These are phyloP conservation scores for Drosophila subobscura DNA, from an alignment of 1,140 invertebrate species.

Conservation along the genomic window DNA sequence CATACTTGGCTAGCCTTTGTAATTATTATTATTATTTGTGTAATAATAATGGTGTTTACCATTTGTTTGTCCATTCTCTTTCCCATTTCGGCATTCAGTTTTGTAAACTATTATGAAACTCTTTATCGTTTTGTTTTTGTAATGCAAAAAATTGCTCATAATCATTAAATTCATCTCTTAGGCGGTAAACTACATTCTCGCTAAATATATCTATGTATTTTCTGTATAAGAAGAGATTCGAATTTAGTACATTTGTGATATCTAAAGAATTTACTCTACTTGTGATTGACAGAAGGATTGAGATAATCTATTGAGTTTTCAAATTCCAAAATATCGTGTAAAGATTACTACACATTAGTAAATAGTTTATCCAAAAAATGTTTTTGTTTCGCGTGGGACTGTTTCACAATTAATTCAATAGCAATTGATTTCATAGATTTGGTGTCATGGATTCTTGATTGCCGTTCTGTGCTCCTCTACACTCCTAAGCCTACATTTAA, in stretches of 20 bases:
- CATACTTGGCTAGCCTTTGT: conserved; percentile 44
- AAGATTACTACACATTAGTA: conserved; percentile 21
- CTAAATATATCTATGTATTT: conserved; percentile 18
- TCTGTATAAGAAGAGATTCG: conserved; percentile 3
- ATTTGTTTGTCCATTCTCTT: conserved; percentile 23
- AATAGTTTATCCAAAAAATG: conserved; percentile 46
- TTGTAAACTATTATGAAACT: conserved; percentile 35
- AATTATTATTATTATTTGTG: too few species aligned
- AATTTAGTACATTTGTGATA: too few species aligned
- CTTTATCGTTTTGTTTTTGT: conserved; percentile 20
- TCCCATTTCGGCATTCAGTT: conserved; percentile 29
- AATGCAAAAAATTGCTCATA: conserved; percentile 59
- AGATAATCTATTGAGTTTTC: too few species aligned
- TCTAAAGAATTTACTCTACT: too few species aligned
- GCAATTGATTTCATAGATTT: conserved; percentile 12
- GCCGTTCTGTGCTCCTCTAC: too few species aligned
- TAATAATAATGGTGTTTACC: conserved; percentile 15
- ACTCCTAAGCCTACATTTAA: too few species aligned
- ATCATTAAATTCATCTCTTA: conserved; percentile 53
- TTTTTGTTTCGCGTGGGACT: conserved; percentile 20
- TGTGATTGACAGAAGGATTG: too few species aligned
- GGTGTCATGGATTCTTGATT: neutral
- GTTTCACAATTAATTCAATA: conserved; percentile 3
- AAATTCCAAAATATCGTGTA: too few species aligned
- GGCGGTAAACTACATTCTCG: conserved; percentile 41